phyloP scores from a whole-genome alignment of 1,140 invertebrate genomes.

The Dendroctonus ponderosae region DNA sequence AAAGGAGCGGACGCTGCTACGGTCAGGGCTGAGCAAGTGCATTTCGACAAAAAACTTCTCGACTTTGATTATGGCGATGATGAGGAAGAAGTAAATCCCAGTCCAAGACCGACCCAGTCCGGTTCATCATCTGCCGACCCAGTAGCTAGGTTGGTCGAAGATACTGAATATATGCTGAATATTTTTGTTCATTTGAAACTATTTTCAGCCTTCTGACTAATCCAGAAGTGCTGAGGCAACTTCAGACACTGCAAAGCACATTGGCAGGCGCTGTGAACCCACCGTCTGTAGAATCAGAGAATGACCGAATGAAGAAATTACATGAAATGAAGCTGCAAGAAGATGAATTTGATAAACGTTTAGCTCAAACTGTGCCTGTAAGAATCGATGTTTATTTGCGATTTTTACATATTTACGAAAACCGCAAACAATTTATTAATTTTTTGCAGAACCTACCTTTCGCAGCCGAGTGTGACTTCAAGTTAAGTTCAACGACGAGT shows the following conservation, averaged over 20 bases:
- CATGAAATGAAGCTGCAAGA: constrained; percentile 74
- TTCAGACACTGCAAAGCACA: constrained; percentile 62
- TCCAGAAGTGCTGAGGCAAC: constrained; percentile 70
- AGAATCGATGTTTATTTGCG: constrained; percentile 38
- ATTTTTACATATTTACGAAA: not conserved
- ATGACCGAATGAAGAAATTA: constrained; percentile 67
- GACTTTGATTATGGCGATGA: constrained; percentile 86
- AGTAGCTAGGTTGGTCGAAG: constrained; percentile 40
- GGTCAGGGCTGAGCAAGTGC: constrained; percentile 51
- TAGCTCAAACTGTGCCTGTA: constrained; percentile 68
- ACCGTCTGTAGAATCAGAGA: constrained; percentile 57
- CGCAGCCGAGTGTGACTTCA: constrained; percentile 67
- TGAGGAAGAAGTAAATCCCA: constrained; percentile 57
- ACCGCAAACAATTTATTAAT: not conserved
- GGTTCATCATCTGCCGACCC: constrained; percentile 26
- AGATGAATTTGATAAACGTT: constrained; percentile 76
- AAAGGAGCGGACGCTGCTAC: constrained; percentile 53
- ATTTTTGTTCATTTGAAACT: not conserved
- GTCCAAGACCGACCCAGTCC: constrained; percentile 40
- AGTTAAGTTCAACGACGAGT: constrained; percentile 47
- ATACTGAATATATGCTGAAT: not conserved
- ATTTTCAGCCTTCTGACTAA: constrained; percentile 66
- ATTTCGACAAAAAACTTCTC: constrained; percentile 74
- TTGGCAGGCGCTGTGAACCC: constrained; percentile 47
- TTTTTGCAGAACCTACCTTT: constrained; percentile 61